Conservation (phyloP, 2,797 vertebrate genomes). For the Lepus townsendii region DNA sequence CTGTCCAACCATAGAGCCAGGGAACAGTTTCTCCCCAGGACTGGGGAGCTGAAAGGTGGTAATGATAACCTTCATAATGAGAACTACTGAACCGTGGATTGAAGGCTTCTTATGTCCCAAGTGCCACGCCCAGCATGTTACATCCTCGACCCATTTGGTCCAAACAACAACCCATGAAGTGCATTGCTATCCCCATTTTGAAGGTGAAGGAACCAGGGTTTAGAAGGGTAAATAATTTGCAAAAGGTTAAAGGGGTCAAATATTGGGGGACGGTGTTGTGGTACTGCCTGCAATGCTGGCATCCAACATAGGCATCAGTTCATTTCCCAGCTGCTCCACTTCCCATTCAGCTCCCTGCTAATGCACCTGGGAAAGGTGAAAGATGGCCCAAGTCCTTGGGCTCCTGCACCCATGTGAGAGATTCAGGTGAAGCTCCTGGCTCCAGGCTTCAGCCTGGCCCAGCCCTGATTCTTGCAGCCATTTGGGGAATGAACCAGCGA, state of each 20-base stretch:
- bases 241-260: slow-evolving; percentile 52
- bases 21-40: slow-evolving; percentile 63
- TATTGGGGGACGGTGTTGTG: not conserved
- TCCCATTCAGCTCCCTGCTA: too few relatives aligned
- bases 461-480: too few relatives aligned
- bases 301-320: too few relatives aligned
- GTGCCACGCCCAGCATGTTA: not conserved
- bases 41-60: slow-evolving; percentile 73
- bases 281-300: too few relatives aligned
- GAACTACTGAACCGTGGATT: not conserved
- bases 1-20: slow-evolving; percentile 55
- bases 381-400: too few relatives aligned
- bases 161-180: not conserved
- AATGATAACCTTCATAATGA: slow-evolving; percentile 39
- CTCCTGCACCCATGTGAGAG: too few relatives aligned
- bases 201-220: slow-evolving; percentile 52
- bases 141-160: not conserved
- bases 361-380: too few relatives aligned
- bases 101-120: not conserved
- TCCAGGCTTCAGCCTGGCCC: too few relatives aligned
- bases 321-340: too few relatives aligned
- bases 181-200: not conserved
- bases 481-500: too few relatives aligned
- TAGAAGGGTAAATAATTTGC: slow-evolving; percentile 32
- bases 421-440: too few relatives aligned